Evolutionary conservation across 2,797 vertebrate genomes (phyloP).

Genomic region (Pelodytes ibericus): DNA sequence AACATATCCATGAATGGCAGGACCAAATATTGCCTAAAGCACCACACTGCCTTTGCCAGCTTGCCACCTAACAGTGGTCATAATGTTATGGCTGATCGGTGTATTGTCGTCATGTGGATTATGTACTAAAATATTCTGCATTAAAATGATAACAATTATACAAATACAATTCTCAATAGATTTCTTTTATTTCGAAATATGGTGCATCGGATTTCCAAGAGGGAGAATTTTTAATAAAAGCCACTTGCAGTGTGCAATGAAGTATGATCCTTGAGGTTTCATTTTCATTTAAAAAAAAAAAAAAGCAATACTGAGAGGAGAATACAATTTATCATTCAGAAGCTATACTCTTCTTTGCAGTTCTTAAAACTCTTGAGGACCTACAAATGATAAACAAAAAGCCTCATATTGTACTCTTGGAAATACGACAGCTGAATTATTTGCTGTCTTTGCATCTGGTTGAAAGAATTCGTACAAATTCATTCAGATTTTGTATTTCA

Average conservation of each 20-base stretch:
- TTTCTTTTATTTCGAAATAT: conserved; percentile 8
- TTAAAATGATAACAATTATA: background rate
- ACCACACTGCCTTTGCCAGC: too few relatives aligned
- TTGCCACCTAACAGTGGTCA: too few relatives aligned
- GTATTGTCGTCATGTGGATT: background rate
- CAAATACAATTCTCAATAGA: background rate
- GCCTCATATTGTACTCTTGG: conserved; percentile 30
- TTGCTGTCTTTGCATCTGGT: conserved; percentile 45
- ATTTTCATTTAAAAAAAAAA: conserved; percentile 64
- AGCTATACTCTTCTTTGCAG: conserved; percentile 59
- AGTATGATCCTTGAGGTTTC: conserved; percentile 66
- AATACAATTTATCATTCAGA: conserved; percentile 63
- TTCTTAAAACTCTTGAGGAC: conserved; percentile 66
- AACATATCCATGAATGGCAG: too few relatives aligned
- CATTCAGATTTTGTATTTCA: conserved; percentile 42
- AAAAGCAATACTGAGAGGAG: conserved; percentile 56
- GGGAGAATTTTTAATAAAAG: conserved; percentile 61
- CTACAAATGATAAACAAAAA: conserved; percentile 63
- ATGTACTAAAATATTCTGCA: background rate
- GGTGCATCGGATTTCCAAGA: background rate
- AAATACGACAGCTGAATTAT: conserved; percentile 37
- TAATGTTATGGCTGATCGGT: too few relatives aligned
- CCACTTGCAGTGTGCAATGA: conserved; percentile 68
- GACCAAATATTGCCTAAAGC: too few relatives aligned
- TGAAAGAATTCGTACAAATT: conserved; percentile 50